These are phyloP conservation scores for Gymnoscopelus microlampas DNA, from an alignment of 2,797 vertebrate genomes.

Conservation along the genomic window DNA sequence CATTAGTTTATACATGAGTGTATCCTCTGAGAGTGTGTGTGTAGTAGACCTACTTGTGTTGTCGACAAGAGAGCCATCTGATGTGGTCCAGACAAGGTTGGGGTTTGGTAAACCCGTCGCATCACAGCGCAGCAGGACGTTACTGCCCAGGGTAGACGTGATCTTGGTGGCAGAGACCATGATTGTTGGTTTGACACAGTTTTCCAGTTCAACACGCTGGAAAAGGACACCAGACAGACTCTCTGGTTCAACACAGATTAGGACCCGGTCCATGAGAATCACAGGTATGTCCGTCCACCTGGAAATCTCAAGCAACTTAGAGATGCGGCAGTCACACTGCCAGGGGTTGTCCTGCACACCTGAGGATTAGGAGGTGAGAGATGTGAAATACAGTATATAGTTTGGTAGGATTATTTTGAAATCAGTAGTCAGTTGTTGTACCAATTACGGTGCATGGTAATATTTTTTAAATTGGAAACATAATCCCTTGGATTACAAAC, in stretches of 20 bases:
- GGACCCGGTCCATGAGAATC: constrained; percentile 87
- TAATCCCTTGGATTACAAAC: too few species aligned
- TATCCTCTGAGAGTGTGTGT: not conserved
- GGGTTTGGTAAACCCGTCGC: constrained; percentile 92
- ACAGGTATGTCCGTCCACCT: constrained; percentile 82
- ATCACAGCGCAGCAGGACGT: constrained; percentile 94
- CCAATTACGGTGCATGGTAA: too few species aligned
- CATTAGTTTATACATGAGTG: too few species aligned
- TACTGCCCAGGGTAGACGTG: constrained; percentile 90
- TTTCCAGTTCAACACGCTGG: constrained; percentile 90
- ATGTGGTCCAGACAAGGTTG: constrained; percentile 85
- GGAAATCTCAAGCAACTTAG: constrained; percentile 92
- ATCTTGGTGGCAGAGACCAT: constrained; percentile 96
- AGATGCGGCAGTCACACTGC: constrained; percentile 96
- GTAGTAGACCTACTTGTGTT: constrained; percentile 85
- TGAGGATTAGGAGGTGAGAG: constrained; percentile 59
- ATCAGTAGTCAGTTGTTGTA: too few species aligned
- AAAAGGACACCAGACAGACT: constrained; percentile 88
- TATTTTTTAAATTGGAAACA: too few species aligned
- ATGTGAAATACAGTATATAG: not conserved
- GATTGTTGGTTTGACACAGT: constrained; percentile 91
- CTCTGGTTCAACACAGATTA: constrained; percentile 90
- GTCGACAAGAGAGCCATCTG: constrained; percentile 82
- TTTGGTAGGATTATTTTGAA: too few species aligned
- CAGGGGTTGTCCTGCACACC: constrained; percentile 97